These are phyloP conservation scores for Pachyrhynchus sulphureomaculatus DNA, from an alignment of 1,140 invertebrate genomes.

Conservation along the genomic window DNA sequence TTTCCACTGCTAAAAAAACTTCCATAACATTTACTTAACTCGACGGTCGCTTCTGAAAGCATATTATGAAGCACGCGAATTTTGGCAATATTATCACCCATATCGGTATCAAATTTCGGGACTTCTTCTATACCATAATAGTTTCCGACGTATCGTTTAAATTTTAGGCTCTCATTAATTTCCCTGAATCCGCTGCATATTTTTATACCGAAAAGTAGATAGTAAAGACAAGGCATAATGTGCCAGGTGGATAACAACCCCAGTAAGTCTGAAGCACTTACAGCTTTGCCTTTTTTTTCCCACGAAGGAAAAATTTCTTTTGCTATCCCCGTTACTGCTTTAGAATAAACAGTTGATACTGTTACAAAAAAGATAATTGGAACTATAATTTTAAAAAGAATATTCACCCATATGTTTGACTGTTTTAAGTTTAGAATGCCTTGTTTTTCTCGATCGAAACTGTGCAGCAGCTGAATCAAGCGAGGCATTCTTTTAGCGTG, in stretches of 20 bases:
- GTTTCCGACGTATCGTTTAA: neutral
- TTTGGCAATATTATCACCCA: slow-evolving; percentile 11
- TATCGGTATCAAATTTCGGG: slow-evolving; percentile 1
- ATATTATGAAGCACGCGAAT: slow-evolving; percentile 28
- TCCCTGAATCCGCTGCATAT: slow-evolving; percentile 21
- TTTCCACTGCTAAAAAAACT: slow-evolving; percentile 24
- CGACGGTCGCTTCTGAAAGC: slow-evolving; percentile 11
- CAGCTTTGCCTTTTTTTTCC: neutral
- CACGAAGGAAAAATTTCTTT: too few relatives aligned
- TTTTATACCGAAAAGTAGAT: slow-evolving; percentile 23
- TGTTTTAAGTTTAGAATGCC: neutral
- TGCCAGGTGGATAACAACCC: slow-evolving; percentile 25
- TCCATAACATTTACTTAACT: slow-evolving; percentile 25
- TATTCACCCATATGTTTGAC: neutral
- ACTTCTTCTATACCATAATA: slow-evolving; percentile 6
- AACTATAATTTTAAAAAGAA: neutral
- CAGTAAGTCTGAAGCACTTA: slow-evolving; percentile 6
- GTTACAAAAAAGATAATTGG: too few relatives aligned
- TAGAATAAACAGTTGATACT: too few relatives aligned
- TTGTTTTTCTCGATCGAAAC: neutral
- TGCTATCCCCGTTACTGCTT: too few relatives aligned
- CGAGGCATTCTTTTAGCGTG: slow-evolving; percentile 3
- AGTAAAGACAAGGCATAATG: slow-evolving; percentile 18
- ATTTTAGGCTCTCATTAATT: slow-evolving; percentile 23
- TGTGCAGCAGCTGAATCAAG: slow-evolving; percentile 6